Percentiles rank a stretch among this genome's conserved stretches.
Conservation (phyloP, 2,888 invertebrate species). For the Trachelus iudaicus region DNA sequence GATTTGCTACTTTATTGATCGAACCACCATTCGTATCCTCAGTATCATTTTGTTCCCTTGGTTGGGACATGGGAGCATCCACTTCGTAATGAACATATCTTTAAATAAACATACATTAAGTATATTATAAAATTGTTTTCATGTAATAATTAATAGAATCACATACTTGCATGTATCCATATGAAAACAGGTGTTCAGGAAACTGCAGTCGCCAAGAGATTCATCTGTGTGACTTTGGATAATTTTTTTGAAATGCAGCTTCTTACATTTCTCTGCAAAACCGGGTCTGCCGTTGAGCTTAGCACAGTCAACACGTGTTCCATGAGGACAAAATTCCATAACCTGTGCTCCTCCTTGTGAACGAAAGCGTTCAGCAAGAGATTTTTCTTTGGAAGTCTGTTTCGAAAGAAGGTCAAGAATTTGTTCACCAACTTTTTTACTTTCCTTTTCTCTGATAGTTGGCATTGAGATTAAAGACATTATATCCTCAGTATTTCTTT, state of each 20-base stretch:
- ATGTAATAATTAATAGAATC: neutral
- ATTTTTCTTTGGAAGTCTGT: slow-evolving; percentile 95
- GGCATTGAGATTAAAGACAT: slow-evolving; percentile 91
- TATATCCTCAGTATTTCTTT: slow-evolving; percentile 62
- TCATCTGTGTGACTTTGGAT: slow-evolving; percentile 96
- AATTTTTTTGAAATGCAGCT: slow-evolving; percentile 96
- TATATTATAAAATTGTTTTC: neutral
- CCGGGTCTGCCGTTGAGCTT: slow-evolving; percentile 57
- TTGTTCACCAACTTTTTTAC: slow-evolving; percentile 95
- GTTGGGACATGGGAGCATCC: slow-evolving; percentile 75
- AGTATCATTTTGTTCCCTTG: slow-evolving; percentile 58
- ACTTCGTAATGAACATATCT: slow-evolving; percentile 98
- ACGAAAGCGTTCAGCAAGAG: slow-evolving; percentile 94
- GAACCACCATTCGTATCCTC: slow-evolving; percentile 27
- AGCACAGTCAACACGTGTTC: slow-evolving; percentile 89
- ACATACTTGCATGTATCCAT: slow-evolving; percentile 96
- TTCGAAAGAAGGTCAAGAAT: slow-evolving; percentile 93
- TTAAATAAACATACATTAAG: slow-evolving; percentile 25
- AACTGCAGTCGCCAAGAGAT: slow-evolving; percentile 95
- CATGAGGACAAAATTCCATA: slow-evolving; percentile 97
- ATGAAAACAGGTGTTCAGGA: slow-evolving; percentile 98
- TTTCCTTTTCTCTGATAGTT: slow-evolving; percentile 94
- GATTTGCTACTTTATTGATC: slow-evolving; percentile 25
- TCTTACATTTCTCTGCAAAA: slow-evolving; percentile 77
- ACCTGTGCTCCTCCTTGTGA: slow-evolving; percentile 94